These are phyloP conservation scores for Pseudomyrmex gracilis DNA, from an alignment of 1,140 invertebrate species.

Conservation along the genomic window DNA sequence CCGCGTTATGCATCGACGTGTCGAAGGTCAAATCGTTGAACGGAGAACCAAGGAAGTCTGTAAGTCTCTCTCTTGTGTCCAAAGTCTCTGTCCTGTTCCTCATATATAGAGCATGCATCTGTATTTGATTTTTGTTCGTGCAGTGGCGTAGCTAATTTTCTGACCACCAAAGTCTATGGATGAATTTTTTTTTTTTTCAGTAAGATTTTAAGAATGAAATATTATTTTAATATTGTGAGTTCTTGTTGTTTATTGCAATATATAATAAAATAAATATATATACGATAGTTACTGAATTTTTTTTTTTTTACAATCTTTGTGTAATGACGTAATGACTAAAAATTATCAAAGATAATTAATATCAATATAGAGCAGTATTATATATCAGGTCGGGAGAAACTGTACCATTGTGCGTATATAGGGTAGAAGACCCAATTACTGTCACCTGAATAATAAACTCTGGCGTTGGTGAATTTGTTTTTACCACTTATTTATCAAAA, in stretches of 20 bases:
- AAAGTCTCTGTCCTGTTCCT: neutral
- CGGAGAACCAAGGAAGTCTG: constrained; percentile 44
- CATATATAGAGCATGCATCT: neutral
- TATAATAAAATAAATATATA: neutral
- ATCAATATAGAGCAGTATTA: neutral
- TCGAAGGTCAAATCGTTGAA: constrained; percentile 39
- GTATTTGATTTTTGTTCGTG: constrained; percentile 9
- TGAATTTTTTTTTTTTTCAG: neutral
- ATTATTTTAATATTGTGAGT: neutral
- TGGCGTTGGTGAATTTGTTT: too few relatives aligned
- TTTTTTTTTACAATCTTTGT: neutral
- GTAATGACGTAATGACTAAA: neutral
- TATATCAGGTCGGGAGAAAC: neutral
- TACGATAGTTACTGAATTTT: neutral
- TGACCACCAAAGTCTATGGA: neutral
- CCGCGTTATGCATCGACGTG: constrained; percentile 62
- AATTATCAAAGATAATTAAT: constrained; percentile 4
- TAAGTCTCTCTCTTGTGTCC: constrained; percentile 31
- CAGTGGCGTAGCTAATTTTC: neutral
- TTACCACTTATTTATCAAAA: too few relatives aligned
- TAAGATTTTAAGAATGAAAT: too few relatives aligned
- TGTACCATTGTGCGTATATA: neutral
- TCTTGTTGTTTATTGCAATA: neutral
- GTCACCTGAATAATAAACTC: too few relatives aligned
- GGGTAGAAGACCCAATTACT: too few relatives aligned